Evolutionary conservation across 2,113 vertebrate species (phyloP).

Genomic region (Gymnorhina tibicen): DNA sequence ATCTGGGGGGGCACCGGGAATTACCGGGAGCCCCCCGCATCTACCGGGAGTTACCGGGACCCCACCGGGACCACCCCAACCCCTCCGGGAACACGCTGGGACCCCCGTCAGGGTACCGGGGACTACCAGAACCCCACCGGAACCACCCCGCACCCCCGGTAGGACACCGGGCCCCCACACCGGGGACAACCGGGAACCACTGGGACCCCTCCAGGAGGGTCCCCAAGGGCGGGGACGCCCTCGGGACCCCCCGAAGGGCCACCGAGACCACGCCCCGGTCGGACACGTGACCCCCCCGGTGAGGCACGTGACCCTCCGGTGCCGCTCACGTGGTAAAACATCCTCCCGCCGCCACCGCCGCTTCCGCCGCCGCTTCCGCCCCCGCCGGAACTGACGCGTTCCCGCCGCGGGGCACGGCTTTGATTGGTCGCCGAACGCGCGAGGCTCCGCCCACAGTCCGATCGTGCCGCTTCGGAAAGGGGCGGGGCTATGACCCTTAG

Average conservation of each 20-base stretch:
- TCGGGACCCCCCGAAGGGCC: not conserved
- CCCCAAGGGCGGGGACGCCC: not conserved
- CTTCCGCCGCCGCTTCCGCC: not conserved
- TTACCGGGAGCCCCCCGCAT: not conserved
- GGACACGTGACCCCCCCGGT: not conserved
- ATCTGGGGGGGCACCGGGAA: too few relatives aligned
- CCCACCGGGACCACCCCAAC: not conserved
- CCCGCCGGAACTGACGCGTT: not conserved
- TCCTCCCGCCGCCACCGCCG: not conserved
- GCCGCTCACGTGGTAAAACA: not conserved
- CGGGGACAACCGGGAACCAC: not conserved
- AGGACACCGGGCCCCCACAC: not conserved
- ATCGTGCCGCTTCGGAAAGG: fast-evolving
- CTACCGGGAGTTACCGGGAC: not conserved
- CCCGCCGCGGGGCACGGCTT: fast-evolving
- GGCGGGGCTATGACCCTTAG: fast-evolving
- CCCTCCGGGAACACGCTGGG: not conserved
- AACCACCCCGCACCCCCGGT: not conserved
- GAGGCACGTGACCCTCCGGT: not conserved
- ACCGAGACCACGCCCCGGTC: too few relatives aligned
- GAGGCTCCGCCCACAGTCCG: fast-evolving
- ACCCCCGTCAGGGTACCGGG: not conserved
- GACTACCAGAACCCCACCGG: not conserved
- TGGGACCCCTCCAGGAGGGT: not conserved
- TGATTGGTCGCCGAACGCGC: fast-evolving